A percentile compares a stretch with the other conserved stretches of the same genome.
Conservation (phyloP, 2,888 invertebrate species). For the Liodrosophila aerea region DNA sequence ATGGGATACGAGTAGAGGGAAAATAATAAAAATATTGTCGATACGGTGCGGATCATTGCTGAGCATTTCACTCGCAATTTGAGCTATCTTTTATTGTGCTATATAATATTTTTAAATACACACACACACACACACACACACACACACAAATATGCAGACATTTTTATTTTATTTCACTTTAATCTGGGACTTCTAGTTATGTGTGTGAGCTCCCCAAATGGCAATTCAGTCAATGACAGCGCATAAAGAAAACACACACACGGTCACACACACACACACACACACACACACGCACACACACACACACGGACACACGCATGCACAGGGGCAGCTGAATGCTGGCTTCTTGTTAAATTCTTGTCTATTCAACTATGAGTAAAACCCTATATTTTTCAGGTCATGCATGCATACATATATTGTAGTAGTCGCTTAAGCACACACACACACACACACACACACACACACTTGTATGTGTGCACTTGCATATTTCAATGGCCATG, state of each 20-base stretch:
- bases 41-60: constrained; percentile 20
- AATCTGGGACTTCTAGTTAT: constrained; percentile 21
- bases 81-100: constrained; percentile 11
- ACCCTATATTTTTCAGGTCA: constrained; percentile 59
- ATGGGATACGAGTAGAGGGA: too few species aligned
- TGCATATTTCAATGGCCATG: constrained; percentile 37
- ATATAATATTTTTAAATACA: too few species aligned
- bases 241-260: constrained; percentile 52
- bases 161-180: constrained; percentile 29
- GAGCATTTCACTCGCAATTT: constrained; percentile 27
- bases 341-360: constrained; percentile 48
- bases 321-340: constrained; percentile 10
- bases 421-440: too few species aligned
- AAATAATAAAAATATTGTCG: too few species aligned
- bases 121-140: constrained; percentile 20
- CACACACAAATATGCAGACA: constrained; percentile 8
- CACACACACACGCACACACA: too few species aligned
- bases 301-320: too few species aligned
- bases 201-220: constrained; percentile 31
- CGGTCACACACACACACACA: background rate
- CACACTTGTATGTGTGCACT: background rate
- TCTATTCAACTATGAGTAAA: constrained; percentile 65
- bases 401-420: constrained; percentile 5
- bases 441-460: too few species aligned
- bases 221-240: constrained; percentile 70